Percentiles rank a stretch among this genome's conserved stretches.
Evolutionary conservation across 2,888 invertebrate species (phyloP).

Genomic region (Dryocosmus kuriphilus): DNA sequence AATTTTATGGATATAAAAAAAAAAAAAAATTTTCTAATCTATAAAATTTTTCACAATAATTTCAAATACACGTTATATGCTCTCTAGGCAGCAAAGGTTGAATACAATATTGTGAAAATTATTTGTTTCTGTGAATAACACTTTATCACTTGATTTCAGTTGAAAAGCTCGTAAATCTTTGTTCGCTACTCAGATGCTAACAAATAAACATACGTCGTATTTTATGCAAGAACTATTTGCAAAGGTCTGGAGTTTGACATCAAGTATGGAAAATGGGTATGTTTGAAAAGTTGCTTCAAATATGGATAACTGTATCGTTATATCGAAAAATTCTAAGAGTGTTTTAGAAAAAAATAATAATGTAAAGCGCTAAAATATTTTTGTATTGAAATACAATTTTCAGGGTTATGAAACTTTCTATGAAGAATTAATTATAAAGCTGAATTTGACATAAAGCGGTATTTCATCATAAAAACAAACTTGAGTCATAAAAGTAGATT

Average conservation of each 20-base stretch:
- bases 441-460: not conserved
- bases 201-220: not conserved
- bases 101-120: not conserved
- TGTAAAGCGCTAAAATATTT: not conserved
- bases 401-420: too few species aligned
- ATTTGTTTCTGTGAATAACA: not conserved
- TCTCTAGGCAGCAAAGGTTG: not conserved
- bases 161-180: conserved; percentile 15
- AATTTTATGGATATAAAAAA: conserved; percentile 10
- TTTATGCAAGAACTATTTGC: not conserved
- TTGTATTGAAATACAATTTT: not conserved
- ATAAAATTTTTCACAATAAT: too few species aligned
- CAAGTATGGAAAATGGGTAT: not conserved
- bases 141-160: conserved; percentile 3
- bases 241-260: not conserved
- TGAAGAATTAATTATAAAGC: not conserved
- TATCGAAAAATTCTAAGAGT: too few species aligned
- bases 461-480: not conserved
- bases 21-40: too few species aligned
- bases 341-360: too few species aligned
- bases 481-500: not conserved
- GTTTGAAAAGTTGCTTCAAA: not conserved
- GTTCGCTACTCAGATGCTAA: not conserved
- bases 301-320: not conserved
- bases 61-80: too few species aligned